phyloP scores from a whole-genome alignment of 30 jellyfish, hydroid and myxozoan genomes.

The Hydra vulgaris region DNA sequence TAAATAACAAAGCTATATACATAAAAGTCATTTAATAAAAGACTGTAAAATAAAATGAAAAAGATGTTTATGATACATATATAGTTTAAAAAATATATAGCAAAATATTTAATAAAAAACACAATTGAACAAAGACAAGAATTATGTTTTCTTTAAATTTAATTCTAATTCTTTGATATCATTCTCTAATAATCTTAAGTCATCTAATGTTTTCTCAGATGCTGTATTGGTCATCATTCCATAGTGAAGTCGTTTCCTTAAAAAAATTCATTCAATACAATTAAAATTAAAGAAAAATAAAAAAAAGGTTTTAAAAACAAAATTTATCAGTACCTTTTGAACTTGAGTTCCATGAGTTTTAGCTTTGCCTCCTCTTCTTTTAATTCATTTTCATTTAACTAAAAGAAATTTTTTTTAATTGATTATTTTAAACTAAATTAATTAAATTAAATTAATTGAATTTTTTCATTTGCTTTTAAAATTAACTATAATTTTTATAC shows the following conservation, averaged over 20 bases:
- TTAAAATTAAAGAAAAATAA: no score
- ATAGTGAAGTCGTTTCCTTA: slow-evolving; percentile 9
- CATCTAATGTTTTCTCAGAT: slow-evolving; percentile 9
- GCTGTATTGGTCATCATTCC: slow-evolving; percentile 29
- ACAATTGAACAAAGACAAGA: background rate
- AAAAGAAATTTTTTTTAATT: background rate
- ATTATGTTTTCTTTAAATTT: background rate
- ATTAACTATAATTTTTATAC: background rate
- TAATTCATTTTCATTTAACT: background rate
- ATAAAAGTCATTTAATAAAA: no score
- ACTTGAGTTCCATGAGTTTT: background rate
- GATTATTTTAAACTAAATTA: background rate
- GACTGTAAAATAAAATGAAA: no score
- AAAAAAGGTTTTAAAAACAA: background rate
- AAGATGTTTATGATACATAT: no score
- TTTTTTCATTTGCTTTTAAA: background rate
- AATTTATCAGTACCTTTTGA: slow-evolving; percentile 10
- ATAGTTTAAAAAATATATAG: no score
- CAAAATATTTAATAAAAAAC: background rate
- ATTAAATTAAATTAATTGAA: background rate
- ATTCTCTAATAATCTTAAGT: slow-evolving; percentile 4
- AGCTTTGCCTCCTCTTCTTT: slow-evolving; percentile 3
- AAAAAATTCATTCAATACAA: no score
- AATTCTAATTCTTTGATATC: background rate
- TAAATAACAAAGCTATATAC: no score